Evolutionary conservation across 2,113 vertebrate species (phyloP).

Genomic region (Rhabdomys dilectus): DNA sequence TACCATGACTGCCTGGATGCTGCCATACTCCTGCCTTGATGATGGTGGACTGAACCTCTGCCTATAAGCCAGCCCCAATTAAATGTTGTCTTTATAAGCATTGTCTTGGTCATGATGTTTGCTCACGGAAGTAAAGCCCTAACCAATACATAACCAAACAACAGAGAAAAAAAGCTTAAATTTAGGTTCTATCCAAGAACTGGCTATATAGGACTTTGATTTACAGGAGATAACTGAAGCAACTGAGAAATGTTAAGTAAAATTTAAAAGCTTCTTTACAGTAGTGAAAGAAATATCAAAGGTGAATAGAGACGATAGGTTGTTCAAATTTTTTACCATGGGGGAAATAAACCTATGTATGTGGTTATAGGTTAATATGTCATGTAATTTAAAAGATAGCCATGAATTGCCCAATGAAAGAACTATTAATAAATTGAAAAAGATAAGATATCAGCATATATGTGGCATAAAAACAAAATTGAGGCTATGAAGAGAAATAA

Average conservation of each 20-base stretch:
- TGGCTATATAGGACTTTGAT: not conserved
- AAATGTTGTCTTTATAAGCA: too few relatives aligned
- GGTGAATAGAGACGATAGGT: not conserved
- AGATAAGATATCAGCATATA: not conserved
- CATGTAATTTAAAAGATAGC: not conserved
- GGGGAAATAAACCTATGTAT: not conserved
- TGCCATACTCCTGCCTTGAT: too few relatives aligned
- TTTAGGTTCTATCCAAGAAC: not conserved
- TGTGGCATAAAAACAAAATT: not conserved
- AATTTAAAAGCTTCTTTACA: not conserved
- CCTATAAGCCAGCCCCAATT: too few relatives aligned
- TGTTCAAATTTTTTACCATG: not conserved
- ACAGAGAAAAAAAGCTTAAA: too few relatives aligned
- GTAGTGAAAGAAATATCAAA: not conserved
- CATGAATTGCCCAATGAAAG: not conserved
- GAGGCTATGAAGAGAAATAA: not conserved
- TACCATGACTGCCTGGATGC: too few relatives aligned
- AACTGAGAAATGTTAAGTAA: not conserved
- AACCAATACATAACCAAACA: too few relatives aligned
- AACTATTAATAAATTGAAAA: not conserved
- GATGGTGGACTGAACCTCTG: too few relatives aligned
- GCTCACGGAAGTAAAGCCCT: too few relatives aligned
- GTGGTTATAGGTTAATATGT: not conserved
- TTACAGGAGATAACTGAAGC: not conserved
- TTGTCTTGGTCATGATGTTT: too few relatives aligned